phyloP scores from a whole-genome alignment of 2,113 vertebrate species.

The Onychorhynchus coronatus region DNA sequence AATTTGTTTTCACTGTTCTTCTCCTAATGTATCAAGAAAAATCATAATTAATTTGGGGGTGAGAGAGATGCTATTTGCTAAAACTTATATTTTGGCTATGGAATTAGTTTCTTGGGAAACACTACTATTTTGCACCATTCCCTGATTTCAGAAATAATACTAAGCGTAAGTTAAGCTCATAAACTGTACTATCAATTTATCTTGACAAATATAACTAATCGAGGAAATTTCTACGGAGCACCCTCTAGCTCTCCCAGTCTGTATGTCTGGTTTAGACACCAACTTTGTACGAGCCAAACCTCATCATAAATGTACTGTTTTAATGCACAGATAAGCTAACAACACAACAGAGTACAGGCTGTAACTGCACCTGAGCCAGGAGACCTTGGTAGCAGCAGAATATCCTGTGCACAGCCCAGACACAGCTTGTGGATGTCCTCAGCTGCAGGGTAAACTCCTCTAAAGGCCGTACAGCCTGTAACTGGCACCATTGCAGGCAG shows the following conservation, averaged over 20 bases:
- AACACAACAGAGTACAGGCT: background rate
- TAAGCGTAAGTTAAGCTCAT: background rate
- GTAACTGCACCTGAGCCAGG: background rate
- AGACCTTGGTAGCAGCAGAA: background rate
- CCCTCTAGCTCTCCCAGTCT: background rate
- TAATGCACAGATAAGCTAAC: background rate
- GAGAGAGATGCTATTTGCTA: background rate
- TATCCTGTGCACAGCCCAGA: background rate
- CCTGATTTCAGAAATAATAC: background rate
- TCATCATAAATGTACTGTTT: background rate
- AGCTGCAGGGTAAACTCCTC: background rate
- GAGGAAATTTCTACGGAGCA: background rate
- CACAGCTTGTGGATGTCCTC: background rate
- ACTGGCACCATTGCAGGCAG: fast-evolving
- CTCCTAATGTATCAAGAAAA: background rate
- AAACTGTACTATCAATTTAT: background rate
- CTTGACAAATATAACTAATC: background rate
- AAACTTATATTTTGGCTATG: background rate
- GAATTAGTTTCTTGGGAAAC: background rate
- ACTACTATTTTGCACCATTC: background rate
- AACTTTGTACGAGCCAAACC: background rate
- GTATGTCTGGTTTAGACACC: background rate
- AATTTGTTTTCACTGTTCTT: background rate
- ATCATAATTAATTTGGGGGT: background rate
- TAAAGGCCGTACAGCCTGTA: background rate